Conservation (phyloP, 2,888 invertebrate species). For the Exephanes ischioxanthus region DNA sequence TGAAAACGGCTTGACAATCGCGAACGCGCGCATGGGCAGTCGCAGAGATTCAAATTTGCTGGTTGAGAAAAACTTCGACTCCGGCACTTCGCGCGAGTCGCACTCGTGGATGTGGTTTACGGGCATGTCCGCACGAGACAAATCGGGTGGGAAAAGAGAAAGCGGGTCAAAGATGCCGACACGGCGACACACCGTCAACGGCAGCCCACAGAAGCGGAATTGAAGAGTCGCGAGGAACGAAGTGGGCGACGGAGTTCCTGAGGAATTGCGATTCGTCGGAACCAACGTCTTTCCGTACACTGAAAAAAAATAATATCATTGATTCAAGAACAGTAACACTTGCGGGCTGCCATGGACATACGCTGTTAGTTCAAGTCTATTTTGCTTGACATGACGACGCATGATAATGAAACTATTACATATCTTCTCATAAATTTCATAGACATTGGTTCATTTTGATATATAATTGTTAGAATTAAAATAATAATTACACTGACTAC, state of each 20-base stretch:
- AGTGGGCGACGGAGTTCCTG: neutral
- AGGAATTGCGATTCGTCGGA: slow-evolving; percentile 39
- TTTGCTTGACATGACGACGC: too few species aligned
- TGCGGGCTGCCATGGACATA: too few species aligned
- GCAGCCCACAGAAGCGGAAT: slow-evolving; percentile 47
- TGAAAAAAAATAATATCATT: too few species aligned
- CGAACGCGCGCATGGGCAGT: neutral
- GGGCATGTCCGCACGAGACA: slow-evolving; percentile 77
- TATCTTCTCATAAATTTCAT: too few species aligned
- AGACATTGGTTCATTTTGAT: too few species aligned
- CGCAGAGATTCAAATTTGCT: slow-evolving; percentile 75
- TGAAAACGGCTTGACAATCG: neutral
- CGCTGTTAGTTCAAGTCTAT: too few species aligned
- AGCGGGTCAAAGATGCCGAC: slow-evolving; percentile 84
- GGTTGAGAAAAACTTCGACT: slow-evolving; percentile 77
- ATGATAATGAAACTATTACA: too few species aligned
- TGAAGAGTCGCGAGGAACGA: slow-evolving; percentile 27
- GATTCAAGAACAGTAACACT: too few species aligned
- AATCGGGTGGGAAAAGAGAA: slow-evolving; percentile 84
- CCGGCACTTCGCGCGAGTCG: slow-evolving; percentile 46
- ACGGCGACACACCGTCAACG: slow-evolving; percentile 74
- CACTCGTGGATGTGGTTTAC: slow-evolving; percentile 38
- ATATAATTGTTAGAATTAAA: too few species aligned
- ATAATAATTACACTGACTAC: too few species aligned
- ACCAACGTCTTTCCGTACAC: neutral